phyloP scores from a whole-genome alignment of 2,888 invertebrate genomes.

The Dicyrtomina minuta region DNA sequence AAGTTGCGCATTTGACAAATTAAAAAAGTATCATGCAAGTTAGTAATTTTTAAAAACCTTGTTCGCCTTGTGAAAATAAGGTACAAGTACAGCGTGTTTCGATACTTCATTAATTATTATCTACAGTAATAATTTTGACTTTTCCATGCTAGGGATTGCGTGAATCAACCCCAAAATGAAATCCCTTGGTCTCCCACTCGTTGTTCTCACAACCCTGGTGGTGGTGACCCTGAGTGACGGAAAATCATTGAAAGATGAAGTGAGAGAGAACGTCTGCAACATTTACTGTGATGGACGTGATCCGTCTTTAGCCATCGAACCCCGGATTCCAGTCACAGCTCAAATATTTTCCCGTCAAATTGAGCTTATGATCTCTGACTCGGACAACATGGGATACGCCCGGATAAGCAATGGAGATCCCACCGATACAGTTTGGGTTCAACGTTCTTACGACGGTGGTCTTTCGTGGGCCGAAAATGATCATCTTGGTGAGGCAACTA shows the following conservation, averaged over 20 bases:
- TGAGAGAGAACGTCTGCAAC: constrained; percentile 38
- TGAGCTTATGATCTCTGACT: constrained; percentile 42
- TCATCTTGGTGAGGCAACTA: constrained; percentile 36
- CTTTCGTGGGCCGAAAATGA: constrained; percentile 36
- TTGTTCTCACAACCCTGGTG: too few species aligned
- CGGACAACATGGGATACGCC: constrained; percentile 46
- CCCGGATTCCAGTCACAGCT: constrained; percentile 28
- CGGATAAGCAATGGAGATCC: constrained; percentile 40
- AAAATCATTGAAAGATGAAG: background rate
- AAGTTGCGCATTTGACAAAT: too few species aligned
- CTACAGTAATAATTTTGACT: too few species aligned
- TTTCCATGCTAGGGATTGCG: too few species aligned
- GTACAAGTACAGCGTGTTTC: too few species aligned
- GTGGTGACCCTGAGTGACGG: too few species aligned
- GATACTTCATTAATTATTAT: too few species aligned
- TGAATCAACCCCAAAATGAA: too few species aligned
- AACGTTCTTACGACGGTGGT: constrained; percentile 47
- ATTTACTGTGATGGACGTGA: constrained; percentile 49
- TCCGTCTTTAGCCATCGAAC: constrained; percentile 23
- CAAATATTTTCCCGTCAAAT: constrained; percentile 42
- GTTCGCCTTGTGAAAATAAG: too few species aligned
- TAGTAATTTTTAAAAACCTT: too few species aligned
- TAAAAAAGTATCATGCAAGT: too few species aligned
- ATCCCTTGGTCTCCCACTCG: too few species aligned
- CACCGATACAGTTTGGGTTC: constrained; percentile 47